A percentile compares a stretch with the other conserved stretches of the same genome.
Evolutionary conservation across 2,113 vertebrate genomes (phyloP).

Genomic region (Crypturellus undulatus): DNA sequence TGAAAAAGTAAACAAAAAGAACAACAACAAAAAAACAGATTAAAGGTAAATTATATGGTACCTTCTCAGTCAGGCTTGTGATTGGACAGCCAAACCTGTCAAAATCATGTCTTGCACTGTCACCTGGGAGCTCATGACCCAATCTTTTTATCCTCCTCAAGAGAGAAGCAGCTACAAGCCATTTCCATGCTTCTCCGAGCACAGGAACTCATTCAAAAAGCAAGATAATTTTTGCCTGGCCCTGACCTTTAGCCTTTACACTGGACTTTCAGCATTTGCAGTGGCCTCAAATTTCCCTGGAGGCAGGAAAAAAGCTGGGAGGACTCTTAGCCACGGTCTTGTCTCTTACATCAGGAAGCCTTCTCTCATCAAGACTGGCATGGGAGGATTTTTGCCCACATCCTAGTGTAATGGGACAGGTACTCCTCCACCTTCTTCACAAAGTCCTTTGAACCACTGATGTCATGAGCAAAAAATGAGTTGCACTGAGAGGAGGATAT

Average conservation of each 20-base stretch:
- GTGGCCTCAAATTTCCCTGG: not conserved
- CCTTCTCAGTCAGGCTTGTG: not conserved
- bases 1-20: too few species aligned
- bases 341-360: not conserved
- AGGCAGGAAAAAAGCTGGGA: not conserved
- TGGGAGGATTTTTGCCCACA: not conserved
- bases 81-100: not conserved
- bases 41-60: not conserved
- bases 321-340: not conserved
- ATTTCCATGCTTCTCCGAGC: not conserved
- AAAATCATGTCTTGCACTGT: not conserved
- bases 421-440: not conserved
- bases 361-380: not conserved
- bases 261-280: not conserved
- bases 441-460: not conserved
- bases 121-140: not conserved
- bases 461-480: not conserved
- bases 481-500: not conserved
- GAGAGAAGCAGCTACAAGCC: rapidly evolving
- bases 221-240: not conserved
- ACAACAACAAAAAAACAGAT: not conserved
- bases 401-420: not conserved
- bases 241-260: not conserved
- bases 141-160: not conserved
- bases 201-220: not conserved